A percentile compares a stretch with the other conserved stretches of the same genome.
These are phyloP conservation scores for Drosophila paranaensis DNA, from an alignment of 2,888 invertebrate species.

Conservation along the genomic window DNA sequence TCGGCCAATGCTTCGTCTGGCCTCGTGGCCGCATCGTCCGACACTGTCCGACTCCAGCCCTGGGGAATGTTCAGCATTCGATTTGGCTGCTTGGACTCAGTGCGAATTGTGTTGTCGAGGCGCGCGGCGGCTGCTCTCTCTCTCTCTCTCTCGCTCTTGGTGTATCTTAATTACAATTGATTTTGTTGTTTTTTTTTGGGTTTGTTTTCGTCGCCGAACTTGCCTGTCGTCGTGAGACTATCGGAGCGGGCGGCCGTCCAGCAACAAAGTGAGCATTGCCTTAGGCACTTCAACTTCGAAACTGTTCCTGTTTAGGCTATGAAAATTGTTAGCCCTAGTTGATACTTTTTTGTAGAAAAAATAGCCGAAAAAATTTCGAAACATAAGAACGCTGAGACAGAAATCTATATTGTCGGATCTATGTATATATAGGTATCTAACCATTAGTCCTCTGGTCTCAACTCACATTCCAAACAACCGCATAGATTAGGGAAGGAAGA, in stretches of 20 bases:
- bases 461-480: background rate
- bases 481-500: background rate
- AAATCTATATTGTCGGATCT: background rate
- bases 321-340: background rate
- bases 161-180: conserved; percentile 6
- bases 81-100: conserved; percentile 49
- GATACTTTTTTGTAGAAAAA: background rate
- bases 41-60: conserved; percentile 15
- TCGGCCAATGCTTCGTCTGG: too few relatives aligned
- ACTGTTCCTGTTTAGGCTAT: background rate
- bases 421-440: background rate
- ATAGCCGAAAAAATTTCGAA: too few relatives aligned
- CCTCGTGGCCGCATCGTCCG: background rate
- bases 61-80: conserved; percentile 18
- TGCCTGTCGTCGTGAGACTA: background rate
- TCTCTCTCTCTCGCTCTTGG: conserved; percentile 7
- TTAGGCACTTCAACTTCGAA: background rate
- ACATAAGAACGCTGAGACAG: too few relatives aligned
- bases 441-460: background rate
- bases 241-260: background rate
- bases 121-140: conserved; percentile 40
- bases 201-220: conserved; percentile 6
- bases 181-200: background rate
- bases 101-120: conserved; percentile 60
- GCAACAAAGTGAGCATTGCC: conserved; percentile 33